A percentile compares a stretch with the other conserved stretches of the same genome.
Conservation (phyloP, 2,113 vertebrate genomes). For the Thunnus maccoyii region DNA sequence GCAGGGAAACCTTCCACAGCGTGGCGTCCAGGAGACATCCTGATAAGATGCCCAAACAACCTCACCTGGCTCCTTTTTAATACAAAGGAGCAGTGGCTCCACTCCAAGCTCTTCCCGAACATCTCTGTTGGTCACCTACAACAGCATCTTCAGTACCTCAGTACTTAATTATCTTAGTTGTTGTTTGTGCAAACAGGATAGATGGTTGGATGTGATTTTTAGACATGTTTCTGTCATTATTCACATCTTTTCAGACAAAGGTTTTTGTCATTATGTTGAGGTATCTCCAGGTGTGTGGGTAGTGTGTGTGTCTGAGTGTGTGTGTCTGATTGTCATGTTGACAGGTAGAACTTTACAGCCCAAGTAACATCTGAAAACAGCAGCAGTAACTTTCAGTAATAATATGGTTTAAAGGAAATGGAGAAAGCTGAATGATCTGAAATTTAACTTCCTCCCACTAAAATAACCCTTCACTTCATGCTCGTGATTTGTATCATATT, state of each 20-base stretch:
- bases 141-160: slow-evolving; percentile 40
- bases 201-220: slow-evolving; percentile 18
- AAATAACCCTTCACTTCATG: slow-evolving; percentile 14
- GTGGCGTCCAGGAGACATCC: neutral
- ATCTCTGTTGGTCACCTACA: neutral
- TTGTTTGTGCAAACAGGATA: slow-evolving; percentile 18
- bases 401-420: slow-evolving; percentile 5
- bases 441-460: slow-evolving; percentile 20
- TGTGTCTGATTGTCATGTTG: too few species aligned
- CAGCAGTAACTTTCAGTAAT: neutral
- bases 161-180: neutral
- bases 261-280: neutral
- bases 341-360: neutral
- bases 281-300: neutral
- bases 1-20: neutral
- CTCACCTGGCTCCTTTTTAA: slow-evolving; percentile 5
- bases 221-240: neutral
- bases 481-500: slow-evolving; percentile 32
- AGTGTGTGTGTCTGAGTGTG: too few species aligned
- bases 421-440: slow-evolving; percentile 9
- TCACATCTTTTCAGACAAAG: neutral
- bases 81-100: slow-evolving; percentile 13
- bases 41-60: neutral
- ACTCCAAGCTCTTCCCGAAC: slow-evolving; percentile 34
- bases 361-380: neutral